Evolutionary conservation across 2,797 vertebrate genomes (phyloP).

Genomic region (Microhierax caerulescens): DNA sequence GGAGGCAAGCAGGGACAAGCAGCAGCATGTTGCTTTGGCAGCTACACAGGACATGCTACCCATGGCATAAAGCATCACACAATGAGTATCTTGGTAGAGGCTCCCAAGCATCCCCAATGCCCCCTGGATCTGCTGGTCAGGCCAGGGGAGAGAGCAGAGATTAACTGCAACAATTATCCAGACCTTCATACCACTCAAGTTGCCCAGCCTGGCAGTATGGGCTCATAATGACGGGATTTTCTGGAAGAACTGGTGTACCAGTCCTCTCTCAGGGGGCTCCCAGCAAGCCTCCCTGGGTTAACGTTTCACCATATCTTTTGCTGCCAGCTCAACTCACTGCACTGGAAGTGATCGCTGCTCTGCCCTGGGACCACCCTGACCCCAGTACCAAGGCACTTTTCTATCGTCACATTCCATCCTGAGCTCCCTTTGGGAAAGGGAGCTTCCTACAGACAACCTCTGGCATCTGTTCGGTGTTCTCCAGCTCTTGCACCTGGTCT

Average conservation of each 20-base stretch:
- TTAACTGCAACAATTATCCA: not conserved
- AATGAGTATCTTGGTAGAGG: not conserved
- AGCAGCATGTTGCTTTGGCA: not conserved
- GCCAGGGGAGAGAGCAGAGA: not conserved
- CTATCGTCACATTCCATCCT: not conserved
- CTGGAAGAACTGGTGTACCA: not conserved
- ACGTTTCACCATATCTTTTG: not conserved
- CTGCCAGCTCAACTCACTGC: conserved; percentile 53
- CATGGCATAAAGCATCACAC: rapidly evolving
- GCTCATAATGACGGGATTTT: not conserved
- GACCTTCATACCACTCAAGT: rapidly evolving
- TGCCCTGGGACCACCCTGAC: not conserved
- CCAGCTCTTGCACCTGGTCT: not conserved
- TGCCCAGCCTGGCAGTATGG: not conserved
- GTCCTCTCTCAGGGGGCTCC: not conserved
- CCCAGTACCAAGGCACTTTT: rapidly evolving
- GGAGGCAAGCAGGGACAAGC: not conserved
- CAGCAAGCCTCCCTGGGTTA: not conserved
- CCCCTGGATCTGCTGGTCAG: not conserved
- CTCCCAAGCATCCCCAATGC: not conserved
- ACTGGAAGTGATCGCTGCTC: not conserved
- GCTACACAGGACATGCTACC: rapidly evolving
- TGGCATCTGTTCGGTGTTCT: not conserved
- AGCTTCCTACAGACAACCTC: not conserved
- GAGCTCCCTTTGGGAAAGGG: not conserved